Evolutionary conservation across 2,888 invertebrate genomes (phyloP).

Genomic region (Dicycla oo): DNA sequence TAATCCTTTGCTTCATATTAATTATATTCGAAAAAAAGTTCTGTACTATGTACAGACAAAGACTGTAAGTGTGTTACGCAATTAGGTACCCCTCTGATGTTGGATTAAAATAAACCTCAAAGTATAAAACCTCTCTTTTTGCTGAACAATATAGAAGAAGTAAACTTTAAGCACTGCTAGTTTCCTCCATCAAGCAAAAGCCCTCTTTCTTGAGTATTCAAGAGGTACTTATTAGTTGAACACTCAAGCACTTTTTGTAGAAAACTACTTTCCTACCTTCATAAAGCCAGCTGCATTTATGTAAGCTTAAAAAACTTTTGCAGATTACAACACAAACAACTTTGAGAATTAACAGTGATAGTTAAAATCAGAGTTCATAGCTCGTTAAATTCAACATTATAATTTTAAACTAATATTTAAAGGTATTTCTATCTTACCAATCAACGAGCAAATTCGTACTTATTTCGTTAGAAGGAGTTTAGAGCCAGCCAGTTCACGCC

Average conservation of each 20-base stretch:
- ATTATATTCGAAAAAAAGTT: too few relatives aligned
- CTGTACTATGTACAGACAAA: too few relatives aligned
- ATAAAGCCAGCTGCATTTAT: neutral
- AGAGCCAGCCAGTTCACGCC: slow-evolving; percentile 33
- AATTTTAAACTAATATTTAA: neutral
- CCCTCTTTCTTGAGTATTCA: neutral
- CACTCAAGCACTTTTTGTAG: neutral
- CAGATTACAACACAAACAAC: neutral
- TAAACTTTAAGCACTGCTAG: neutral
- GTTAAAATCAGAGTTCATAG: neutral
- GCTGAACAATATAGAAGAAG: neutral
- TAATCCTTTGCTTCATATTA: too few relatives aligned
- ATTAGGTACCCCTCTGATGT: neutral
- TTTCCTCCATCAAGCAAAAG: slow-evolving; percentile 1
- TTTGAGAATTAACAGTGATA: neutral
- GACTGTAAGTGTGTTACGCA: too few relatives aligned
- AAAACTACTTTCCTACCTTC: neutral
- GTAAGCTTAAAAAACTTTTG: neutral
- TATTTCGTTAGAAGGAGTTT: slow-evolving; percentile 15
- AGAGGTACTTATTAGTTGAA: neutral
- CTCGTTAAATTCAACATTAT: neutral
- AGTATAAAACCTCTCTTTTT: neutral
- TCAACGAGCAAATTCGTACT: slow-evolving; percentile 18
- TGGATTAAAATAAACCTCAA: neutral
- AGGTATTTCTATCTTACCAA: slow-evolving; percentile 9